Base-by-base conservation (phyloP, 1,140 invertebrate genomes). In the Nasonia giraulti region DNA sequence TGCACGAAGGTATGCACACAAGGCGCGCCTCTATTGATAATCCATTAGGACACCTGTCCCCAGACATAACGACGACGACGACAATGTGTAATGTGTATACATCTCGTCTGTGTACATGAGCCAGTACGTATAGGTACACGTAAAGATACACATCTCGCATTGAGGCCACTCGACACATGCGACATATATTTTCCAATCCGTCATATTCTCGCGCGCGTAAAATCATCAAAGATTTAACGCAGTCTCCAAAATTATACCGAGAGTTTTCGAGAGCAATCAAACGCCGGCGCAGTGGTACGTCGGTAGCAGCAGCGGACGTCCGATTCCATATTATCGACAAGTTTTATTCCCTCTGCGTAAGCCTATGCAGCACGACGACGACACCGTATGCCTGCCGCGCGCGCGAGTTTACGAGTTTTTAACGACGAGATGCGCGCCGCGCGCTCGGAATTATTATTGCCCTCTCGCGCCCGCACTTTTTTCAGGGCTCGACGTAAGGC, bases 21-120 rank as follows among this genome's bases (percentile, higher is more conserved):
- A 83, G 85, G 81, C 88, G 85, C 89, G 81, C 89, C 89, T 91
- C 83, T 89, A 89, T 90, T 91, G 89, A 89, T 90, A 89, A 90
- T 89, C 88, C 89, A 90, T 90, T 88, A 89, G 74, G 80, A 85
- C 87, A 89, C 87, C 86, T 88, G 87, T 87, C 86, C 81, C 83
- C 75, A 71, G 79, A 80, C 76, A 44, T 20, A 17, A 40, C 40
- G 79, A 82, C 69, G 84, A 81, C 76, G 83, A 87, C 87, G 87
- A 17, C 27, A n/a, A 23, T 40, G 47, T 75, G 40, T 50, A 20
- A 27, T 27, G 27, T 27, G 27, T 71, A 50, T 81, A 71, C 66
- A 20, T 71, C 27, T 47, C 68, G 14, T 37, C 40, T 71, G 23
- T n/a, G 1, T 62, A 62, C 17, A 14, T 17, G 6, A 20, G 55